Base-by-base conservation (phyloP, 2,888 invertebrate genomes). In the Neria commutata region DNA sequence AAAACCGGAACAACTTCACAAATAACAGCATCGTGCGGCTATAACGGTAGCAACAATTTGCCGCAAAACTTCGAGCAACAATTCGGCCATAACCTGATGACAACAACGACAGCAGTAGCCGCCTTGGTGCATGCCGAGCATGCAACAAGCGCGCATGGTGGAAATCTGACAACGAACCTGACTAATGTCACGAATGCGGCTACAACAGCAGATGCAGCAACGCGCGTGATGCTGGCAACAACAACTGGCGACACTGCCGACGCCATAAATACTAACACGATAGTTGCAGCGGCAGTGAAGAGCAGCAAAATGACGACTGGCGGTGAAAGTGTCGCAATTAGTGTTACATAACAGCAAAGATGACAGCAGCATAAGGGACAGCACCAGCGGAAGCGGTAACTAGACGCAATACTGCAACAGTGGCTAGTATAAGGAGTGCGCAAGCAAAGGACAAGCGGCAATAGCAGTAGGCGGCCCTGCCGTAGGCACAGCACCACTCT, bases 281-380 rank as follows among this genome's bases (percentile, higher is more conserved):
- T n/a, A 37, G 23, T 37, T 45, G 23, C 57, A 37, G 49, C 62
- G 17, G 45, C 62, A 53, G 17, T 63, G 25, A 56, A 59, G 46
- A 65, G 65, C 61, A 61, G 64, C 26, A 59, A 17, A 6, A 14
- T 21, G 21, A 21, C 42, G 42, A 56, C 72, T 26, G 17, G 25
- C 54, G 61, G 69, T 5, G 81, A 81, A 65, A 76, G 74, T 56
- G 78, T 78, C 63, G 81, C 79, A 49, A 81, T 80, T 34, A 80
- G 77, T 65, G 81, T 81, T 60, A 81, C 81, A 71, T 81, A 80
- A 76, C 80, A 68, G 53, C 63, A 65, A n/a, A n/a, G n/a, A n/a
- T n/a, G n/a, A n/a, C n/a, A n/a, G n/a, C n/a, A n/a, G n/a, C n/a
- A n/a, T n/a, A n/a, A n/a, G n/a, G n/a, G n/a, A n/a, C n/a, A n/a